These are phyloP conservation scores for Pangasius krempfi DNA, from an alignment of 2,797 vertebrate genomes.

Conservation along the genomic window DNA sequence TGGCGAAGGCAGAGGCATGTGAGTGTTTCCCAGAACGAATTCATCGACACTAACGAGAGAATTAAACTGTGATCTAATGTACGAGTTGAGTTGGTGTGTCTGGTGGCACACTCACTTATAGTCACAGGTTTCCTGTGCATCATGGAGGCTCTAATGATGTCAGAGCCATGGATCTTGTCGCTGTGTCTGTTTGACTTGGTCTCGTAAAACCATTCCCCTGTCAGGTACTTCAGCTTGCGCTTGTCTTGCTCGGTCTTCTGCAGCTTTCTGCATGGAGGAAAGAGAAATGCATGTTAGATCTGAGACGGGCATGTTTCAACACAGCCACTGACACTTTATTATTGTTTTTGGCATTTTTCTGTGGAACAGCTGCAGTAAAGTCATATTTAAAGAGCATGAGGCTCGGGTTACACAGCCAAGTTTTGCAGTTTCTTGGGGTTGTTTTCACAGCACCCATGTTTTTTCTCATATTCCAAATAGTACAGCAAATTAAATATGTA, in stretches of 20 bases:
- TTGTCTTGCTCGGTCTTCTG: conserved; percentile 77
- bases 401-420: neutral
- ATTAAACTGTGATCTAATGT: no score
- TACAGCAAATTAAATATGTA: neutral
- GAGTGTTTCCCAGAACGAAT: neutral
- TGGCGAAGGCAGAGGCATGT: neutral
- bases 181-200: conserved; percentile 87
- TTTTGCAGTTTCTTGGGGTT: no score
- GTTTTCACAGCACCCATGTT: neutral
- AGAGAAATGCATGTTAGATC: conserved; percentile 20
- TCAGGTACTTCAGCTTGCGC: conserved; percentile 85
- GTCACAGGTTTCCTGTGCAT: conserved; percentile 75
- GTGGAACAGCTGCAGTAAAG: neutral
- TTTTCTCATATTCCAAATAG: neutral
- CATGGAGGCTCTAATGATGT: conserved; percentile 90
- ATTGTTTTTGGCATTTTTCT: conserved; percentile 18
- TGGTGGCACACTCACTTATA: conserved; percentile 72
- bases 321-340: conserved; percentile 1
- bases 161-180: conserved; percentile 87
- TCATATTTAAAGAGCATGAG: neutral
- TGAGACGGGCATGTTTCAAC: conserved; percentile 4
- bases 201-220: conserved; percentile 96
- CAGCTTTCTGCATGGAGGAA: conserved; percentile 75
- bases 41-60: conserved; percentile 3
- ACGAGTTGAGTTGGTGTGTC: neutral